A percentile compares a stretch with the other conserved stretches of the same genome.
Evolutionary conservation across 2,797 vertebrate species (phyloP).

Genomic region (Sebastes wilsoni): DNA sequence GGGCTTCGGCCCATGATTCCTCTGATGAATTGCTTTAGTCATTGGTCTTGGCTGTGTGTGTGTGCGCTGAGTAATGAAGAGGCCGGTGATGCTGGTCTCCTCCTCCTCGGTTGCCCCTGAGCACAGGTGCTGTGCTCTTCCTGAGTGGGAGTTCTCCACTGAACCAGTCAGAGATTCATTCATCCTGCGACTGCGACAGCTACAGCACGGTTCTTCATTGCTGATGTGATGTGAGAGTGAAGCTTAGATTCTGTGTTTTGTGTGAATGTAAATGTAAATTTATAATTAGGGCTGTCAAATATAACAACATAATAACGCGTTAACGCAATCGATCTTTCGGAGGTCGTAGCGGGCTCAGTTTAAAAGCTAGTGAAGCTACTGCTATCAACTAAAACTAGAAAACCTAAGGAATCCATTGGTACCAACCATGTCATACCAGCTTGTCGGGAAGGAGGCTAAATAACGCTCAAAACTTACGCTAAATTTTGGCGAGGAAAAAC

Average conservation of each 20-base stretch:
- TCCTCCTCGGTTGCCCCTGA: conserved; percentile 49
- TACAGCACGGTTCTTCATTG: background rate
- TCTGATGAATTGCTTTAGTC: conserved; percentile 60
- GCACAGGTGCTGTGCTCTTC: conserved; percentile 42
- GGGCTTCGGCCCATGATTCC: conserved; percentile 24
- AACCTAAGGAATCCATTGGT: rapidly evolving
- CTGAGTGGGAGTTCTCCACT: conserved; percentile 56
- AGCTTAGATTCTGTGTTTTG: conserved; percentile 7
- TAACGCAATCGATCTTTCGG: too few relatives aligned
- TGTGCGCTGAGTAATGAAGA: conserved; percentile 65
- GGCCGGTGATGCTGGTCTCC: conserved; percentile 43
- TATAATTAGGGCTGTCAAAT: too few relatives aligned
- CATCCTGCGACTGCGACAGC: conserved; percentile 34
- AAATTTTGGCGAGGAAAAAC: too few relatives aligned
- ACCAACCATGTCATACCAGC: too few relatives aligned
- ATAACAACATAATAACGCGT: too few relatives aligned
- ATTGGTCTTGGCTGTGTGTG: conserved; percentile 39
- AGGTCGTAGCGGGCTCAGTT: too few relatives aligned
- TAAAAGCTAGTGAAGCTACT: too few relatives aligned
- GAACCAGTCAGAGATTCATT: conserved; percentile 57
- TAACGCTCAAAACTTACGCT: too few relatives aligned
- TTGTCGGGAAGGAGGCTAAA: rapidly evolving
- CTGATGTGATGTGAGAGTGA: conserved; percentile 4
- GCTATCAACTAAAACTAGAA: too few relatives aligned
- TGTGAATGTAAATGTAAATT: background rate